A percentile compares a stretch with the other conserved stretches of the same genome.
Evolutionary conservation across 2,797 vertebrate genomes (phyloP).

Genomic region (Australoheros facetus): DNA sequence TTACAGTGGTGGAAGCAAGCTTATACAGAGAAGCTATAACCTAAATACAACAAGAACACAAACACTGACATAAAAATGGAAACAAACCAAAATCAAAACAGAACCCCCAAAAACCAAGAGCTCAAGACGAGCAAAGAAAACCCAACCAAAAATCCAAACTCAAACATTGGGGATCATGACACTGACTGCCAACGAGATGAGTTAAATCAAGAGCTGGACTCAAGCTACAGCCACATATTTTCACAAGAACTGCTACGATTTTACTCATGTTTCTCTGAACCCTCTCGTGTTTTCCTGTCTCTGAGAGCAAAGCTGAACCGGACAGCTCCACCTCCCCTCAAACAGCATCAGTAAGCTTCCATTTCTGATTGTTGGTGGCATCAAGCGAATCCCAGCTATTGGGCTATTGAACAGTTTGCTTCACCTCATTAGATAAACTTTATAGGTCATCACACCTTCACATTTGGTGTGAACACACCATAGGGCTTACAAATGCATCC

Average conservation of each 20-base stretch:
- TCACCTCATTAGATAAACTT: background rate
- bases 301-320: rapidly evolving
- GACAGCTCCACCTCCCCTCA: background rate
- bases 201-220: rapidly evolving
- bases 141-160: background rate
- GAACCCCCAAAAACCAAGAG: rapidly evolving
- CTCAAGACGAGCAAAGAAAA: background rate
- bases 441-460: background rate
- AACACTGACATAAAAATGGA: background rate
- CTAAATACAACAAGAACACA: background rate
- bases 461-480: rapidly evolving
- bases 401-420: background rate
- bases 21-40: background rate
- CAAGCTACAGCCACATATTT: background rate
- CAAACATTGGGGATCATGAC: background rate
- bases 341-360: background rate
- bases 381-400: no score
- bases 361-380: background rate
- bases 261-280: rapidly evolving
- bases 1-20: background rate
- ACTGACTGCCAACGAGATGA: background rate
- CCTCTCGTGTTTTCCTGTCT: background rate
- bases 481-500: background rate
- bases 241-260: background rate
- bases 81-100: background rate